A percentile compares a stretch with the other conserved stretches of the same genome.
phyloP scores from a whole-genome alignment of 35 echinoderm and acorn worm genomes.

The Diadema setosum region DNA sequence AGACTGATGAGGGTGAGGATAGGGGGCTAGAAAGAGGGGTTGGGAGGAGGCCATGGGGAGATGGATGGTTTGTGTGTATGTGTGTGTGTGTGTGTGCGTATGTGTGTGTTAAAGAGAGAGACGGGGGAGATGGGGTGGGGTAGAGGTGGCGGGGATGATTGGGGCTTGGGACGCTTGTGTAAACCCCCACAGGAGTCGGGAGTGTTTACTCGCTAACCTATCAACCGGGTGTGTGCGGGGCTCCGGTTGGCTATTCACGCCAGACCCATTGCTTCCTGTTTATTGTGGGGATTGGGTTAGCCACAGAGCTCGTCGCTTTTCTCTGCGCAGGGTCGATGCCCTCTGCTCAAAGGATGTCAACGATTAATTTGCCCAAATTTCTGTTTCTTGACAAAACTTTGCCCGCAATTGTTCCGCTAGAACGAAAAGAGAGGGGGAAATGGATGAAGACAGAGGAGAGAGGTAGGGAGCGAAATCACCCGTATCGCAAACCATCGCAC shows the following conservation, averaged over 20 bases:
- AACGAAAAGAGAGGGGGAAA: too few species aligned
- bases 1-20: too few species aligned
- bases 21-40: background rate
- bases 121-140: background rate
- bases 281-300: slow-evolving; percentile 15
- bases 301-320: slow-evolving; percentile 2
- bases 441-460: too few species aligned
- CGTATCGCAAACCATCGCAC: too few species aligned
- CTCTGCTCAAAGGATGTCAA: background rate
- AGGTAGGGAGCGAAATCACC: too few species aligned
- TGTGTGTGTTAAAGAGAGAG: too few species aligned
- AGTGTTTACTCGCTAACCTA: slow-evolving; percentile 11
- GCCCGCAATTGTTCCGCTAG: slow-evolving; percentile 12
- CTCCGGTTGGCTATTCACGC: background rate
- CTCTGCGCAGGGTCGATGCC: background rate
- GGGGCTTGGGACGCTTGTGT: background rate
- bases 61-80: too few species aligned
- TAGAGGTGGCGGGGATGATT: too few species aligned
- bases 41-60: background rate
- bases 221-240: background rate
- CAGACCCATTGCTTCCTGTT: slow-evolving; percentile 20
- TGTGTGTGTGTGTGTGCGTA: too few species aligned
- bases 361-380: slow-evolving; percentile 25
- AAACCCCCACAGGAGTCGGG: slow-evolving; percentile 12
- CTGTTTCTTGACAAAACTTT: slow-evolving; percentile 20